These are phyloP conservation scores for Batillaria attramentaria DNA, from an alignment of 1,140 invertebrate genomes.

Conservation along the genomic window DNA sequence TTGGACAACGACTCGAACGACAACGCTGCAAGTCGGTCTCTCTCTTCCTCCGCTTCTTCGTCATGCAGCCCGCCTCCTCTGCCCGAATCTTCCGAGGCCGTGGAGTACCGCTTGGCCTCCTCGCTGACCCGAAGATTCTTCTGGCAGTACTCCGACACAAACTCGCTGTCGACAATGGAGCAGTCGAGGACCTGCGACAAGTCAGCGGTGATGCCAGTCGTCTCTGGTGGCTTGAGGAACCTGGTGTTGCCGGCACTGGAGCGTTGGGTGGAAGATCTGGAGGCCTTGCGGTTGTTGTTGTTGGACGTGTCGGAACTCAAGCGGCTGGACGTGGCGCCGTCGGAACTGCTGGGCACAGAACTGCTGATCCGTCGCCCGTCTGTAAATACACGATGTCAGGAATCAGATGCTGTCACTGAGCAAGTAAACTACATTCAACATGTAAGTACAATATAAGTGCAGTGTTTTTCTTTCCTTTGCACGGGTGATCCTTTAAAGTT, in stretches of 20 bases:
- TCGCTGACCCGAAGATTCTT: conserved; percentile 68
- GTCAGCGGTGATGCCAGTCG: conserved; percentile 76
- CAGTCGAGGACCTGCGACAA: conserved; percentile 72
- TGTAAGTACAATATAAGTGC: too few species aligned
- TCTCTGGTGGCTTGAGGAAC: conserved; percentile 22
- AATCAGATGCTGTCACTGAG: too few species aligned
- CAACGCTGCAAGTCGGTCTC: conserved; percentile 51
- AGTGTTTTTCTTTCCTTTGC: too few species aligned
- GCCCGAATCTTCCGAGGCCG: conserved; percentile 50
- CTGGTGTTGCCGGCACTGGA: conserved; percentile 30
- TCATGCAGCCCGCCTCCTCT: neutral
- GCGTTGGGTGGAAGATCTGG: conserved; percentile 18
- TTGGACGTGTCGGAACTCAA: conserved; percentile 31
- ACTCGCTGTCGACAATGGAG: conserved; percentile 66
- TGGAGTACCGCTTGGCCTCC: conserved; percentile 54
- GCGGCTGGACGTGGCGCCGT: conserved; percentile 34
- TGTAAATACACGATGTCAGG: conserved; percentile 10
- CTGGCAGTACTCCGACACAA: conserved; percentile 68
- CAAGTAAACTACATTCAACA: too few species aligned
- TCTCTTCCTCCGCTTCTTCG: conserved; percentile 33
- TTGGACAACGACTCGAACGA: conserved; percentile 55
- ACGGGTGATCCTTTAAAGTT: too few species aligned
- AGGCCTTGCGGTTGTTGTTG: conserved; percentile 33
- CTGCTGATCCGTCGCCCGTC: conserved; percentile 37
- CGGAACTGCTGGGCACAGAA: conserved; percentile 24